Conservation (phyloP, 2,113 vertebrate genomes). For the Pongo abelii region DNA sequence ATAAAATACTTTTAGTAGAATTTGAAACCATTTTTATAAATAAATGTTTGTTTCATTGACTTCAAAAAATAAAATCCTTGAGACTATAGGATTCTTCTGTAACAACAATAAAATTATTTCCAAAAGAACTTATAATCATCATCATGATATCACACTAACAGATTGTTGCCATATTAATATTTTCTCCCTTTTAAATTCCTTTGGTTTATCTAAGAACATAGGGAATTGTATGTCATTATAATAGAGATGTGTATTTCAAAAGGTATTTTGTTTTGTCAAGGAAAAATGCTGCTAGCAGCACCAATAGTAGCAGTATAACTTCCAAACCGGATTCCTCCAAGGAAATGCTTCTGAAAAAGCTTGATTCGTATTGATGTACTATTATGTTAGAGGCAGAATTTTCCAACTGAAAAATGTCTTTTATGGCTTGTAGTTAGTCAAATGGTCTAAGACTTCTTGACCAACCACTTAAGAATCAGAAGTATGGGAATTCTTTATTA, state of each 20-base stretch:
- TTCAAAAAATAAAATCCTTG: background rate
- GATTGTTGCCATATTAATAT: background rate
- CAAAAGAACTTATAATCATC: background rate
- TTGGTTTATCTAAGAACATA: background rate
- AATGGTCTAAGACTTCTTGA: background rate
- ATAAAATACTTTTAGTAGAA: background rate
- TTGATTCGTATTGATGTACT: conserved; percentile 47
- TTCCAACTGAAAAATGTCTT: conserved; percentile 45
- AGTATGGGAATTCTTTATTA: conserved; percentile 35
- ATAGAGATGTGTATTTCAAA: background rate
- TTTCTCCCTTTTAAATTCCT: conserved; percentile 16
- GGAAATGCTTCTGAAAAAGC: conserved; percentile 29
- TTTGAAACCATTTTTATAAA: background rate
- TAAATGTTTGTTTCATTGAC: background rate
- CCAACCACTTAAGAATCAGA: conserved; percentile 28
- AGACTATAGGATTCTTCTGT: background rate
- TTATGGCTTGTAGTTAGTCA: conserved; percentile 21
- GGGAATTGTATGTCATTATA: background rate
- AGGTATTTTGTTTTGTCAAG: background rate
- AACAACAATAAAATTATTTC: background rate
- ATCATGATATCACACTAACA: background rate
- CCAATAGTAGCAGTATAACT: background rate
- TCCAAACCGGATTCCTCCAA: conserved; percentile 36
- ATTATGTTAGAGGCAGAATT: background rate
- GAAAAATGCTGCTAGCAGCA: background rate